Evolutionary conservation across 2,797 vertebrate species (phyloP).

Genomic region (Spondyliosoma cantharus): DNA sequence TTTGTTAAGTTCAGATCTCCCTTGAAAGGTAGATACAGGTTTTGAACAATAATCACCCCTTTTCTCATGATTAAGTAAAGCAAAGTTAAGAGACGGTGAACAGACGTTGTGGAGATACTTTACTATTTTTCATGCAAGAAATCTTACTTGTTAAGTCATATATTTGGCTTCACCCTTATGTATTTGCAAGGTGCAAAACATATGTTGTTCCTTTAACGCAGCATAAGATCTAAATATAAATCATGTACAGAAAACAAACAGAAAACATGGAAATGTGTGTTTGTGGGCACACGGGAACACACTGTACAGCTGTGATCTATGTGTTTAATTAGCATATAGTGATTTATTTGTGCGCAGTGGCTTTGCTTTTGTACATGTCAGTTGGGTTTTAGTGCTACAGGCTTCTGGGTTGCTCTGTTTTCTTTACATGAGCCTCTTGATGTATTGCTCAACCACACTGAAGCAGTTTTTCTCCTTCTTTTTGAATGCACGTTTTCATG

Average conservation of each 20-base stretch:
- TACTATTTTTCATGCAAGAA: background rate
- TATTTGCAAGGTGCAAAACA: background rate
- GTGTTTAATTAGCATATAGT: constrained; percentile 27
- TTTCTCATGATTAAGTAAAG: background rate
- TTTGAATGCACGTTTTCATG: background rate
- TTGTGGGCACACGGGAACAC: background rate
- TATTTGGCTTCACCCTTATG: background rate
- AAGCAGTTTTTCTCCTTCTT: background rate
- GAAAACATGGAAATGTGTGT: background rate
- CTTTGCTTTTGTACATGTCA: background rate
- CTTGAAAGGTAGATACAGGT: background rate
- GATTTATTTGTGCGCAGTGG: constrained; percentile 14
- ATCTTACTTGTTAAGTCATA: background rate
- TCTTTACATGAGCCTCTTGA: background rate
- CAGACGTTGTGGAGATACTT: background rate
- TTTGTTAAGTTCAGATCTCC: background rate
- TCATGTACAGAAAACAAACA: background rate
- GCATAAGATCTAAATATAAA: constrained; percentile 11
- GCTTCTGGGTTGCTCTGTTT: background rate
- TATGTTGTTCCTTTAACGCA: constrained; percentile 1
- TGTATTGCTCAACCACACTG: constrained; percentile 18
- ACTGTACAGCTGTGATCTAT: constrained; percentile 5
- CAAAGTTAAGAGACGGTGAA: background rate
- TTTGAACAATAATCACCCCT: background rate
- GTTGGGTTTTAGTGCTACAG: background rate